Conservation (phyloP, 2,888 invertebrate species). For the Antheraea assamensis region DNA sequence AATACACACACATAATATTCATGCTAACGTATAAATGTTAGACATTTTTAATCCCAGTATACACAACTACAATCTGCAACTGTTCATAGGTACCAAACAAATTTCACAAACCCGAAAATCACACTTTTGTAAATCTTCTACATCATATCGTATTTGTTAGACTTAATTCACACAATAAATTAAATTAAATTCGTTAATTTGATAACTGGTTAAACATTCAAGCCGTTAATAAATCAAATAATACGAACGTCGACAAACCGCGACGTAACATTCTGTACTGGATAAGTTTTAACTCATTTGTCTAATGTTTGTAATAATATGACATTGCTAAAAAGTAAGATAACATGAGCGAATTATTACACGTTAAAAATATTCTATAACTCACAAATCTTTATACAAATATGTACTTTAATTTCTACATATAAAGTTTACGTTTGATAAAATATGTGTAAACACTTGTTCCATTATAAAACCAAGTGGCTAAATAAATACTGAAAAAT, state of each 20-base stretch:
- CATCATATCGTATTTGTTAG: neutral
- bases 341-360: slow-evolving; percentile 57
- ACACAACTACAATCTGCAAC: neutral
- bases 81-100: neutral
- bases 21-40: neutral
- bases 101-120: neutral
- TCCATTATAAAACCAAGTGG: slow-evolving; percentile 35
- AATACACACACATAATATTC: neutral
- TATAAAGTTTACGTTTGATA: slow-evolving; percentile 37
- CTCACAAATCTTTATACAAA: slow-evolving; percentile 33
- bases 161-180: neutral
- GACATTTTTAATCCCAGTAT: neutral
- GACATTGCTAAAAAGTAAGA: slow-evolving; percentile 77
- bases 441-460: slow-evolving; percentile 30
- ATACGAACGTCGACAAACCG: neutral
- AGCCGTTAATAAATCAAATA: neutral
- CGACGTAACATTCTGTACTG: slow-evolving; percentile 33
- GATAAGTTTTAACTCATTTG: slow-evolving; percentile 48
- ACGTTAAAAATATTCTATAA: slow-evolving; percentile 29
- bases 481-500: slow-evolving; percentile 71
- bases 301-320: slow-evolving; percentile 66
- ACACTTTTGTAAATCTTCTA: neutral
- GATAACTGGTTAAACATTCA: neutral
- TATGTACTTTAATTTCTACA: slow-evolving; percentile 25
- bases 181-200: neutral